Percentiles rank a stretch among this genome's conserved stretches.
Evolutionary conservation across 2,797 vertebrate genomes (phyloP).

Genomic region (Neosilurus mollespiculum): DNA sequence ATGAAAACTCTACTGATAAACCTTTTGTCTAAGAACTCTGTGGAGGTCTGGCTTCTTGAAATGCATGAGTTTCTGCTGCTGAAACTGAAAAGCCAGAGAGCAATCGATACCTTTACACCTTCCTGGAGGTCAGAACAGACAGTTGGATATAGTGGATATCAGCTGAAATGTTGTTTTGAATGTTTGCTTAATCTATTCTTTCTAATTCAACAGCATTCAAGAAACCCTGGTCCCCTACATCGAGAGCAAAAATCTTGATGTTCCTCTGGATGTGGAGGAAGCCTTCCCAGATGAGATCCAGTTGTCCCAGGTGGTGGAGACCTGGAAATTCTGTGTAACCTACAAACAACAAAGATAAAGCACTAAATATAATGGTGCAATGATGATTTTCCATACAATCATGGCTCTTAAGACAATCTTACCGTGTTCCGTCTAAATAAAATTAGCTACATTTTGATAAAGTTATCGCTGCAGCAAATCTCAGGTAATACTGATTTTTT

Average conservation of each 20-base stretch:
- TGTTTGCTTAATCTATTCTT: not conserved
- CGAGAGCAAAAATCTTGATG: conserved; percentile 73
- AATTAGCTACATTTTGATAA: not conserved
- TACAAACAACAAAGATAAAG: conserved; percentile 70
- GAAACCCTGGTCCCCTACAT: conserved; percentile 74
- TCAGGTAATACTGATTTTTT: not conserved
- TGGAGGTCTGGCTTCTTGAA: conserved; percentile 84
- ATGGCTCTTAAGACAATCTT: conserved; percentile 2
- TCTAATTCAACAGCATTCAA: conserved; percentile 74
- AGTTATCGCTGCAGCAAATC: not conserved
- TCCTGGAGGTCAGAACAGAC: conserved; percentile 79
- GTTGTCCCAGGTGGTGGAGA: conserved; percentile 73
- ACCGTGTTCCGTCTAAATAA: not conserved
- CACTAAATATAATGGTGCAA: not conserved
- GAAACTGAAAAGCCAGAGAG: conserved; percentile 62
- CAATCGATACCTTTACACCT: conserved; percentile 69
- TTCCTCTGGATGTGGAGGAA: conserved; percentile 71
- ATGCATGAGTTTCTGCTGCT: conserved; percentile 78
- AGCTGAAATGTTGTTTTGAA: not conserved
- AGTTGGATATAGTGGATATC: not conserved
- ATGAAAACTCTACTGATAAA: conserved; percentile 33
- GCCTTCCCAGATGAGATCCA: conserved; percentile 78
- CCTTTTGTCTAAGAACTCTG: conserved; percentile 76
- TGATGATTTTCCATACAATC: not conserved
- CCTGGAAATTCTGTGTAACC: conserved; percentile 79